A percentile compares a stretch with the other conserved stretches of the same genome.
Conservation (phyloP, 1,140 invertebrate species). For the Cepaea nemoralis region DNA sequence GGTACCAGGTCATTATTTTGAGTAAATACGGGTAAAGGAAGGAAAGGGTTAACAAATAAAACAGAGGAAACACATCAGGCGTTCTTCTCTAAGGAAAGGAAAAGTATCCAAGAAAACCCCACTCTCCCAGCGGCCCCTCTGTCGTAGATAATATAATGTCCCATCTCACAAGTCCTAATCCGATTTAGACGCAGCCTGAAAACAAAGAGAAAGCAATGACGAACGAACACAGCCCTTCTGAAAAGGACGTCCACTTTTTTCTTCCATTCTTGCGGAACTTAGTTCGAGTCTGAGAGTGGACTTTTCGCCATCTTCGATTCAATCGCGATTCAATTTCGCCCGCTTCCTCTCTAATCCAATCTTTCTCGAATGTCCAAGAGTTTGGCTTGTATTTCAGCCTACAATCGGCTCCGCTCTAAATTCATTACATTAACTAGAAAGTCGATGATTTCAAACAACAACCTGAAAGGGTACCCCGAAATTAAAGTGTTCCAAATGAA, state of each 20-base stretch:
- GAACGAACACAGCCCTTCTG: neutral
- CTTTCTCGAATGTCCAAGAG: neutral
- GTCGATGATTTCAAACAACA: conserved; percentile 1
- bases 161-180: neutral
- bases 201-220: neutral
- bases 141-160: neutral
- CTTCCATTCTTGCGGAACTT: neutral
- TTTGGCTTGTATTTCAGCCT: conserved; percentile 7
- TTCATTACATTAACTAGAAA: conserved; percentile 11
- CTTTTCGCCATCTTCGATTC: neutral
- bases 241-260: neutral
- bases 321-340: conserved; percentile 4
- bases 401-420: neutral
- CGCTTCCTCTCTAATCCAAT: conserved; percentile 13
- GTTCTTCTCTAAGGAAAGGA: neutral
- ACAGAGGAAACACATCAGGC: neutral
- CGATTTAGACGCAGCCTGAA: neutral
- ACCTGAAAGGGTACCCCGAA: neutral
- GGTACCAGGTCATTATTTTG: no score
- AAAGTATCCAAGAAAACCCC: neutral
- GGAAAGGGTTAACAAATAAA: neutral
- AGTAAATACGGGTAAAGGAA: no score
- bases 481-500: conserved; percentile 15
- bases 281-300: neutral
- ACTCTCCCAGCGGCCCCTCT: neutral